Conservation (phyloP, 2,888 invertebrate species). For the Leucoma salicis region DNA sequence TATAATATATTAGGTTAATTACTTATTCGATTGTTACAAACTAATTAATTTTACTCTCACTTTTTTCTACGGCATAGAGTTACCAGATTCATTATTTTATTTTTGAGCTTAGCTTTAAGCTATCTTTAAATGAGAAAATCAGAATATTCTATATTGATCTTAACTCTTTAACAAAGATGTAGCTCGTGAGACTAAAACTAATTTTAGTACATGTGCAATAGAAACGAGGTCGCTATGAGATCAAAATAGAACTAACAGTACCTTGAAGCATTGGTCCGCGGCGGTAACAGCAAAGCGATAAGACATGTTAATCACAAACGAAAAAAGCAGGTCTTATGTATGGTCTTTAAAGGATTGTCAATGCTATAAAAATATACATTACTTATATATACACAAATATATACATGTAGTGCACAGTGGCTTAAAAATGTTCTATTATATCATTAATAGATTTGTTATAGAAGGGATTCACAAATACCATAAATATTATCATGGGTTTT, state of each 20-base stretch:
- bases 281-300: constrained; percentile 76
- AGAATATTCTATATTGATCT: neutral
- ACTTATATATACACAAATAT: neutral
- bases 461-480: neutral
- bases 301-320: constrained; percentile 76
- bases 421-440: neutral
- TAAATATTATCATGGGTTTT: neutral
- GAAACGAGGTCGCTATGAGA: constrained; percentile 37
- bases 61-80: no score
- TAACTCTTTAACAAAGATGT: neutral
- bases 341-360: constrained; percentile 50
- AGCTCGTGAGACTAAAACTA: constrained; percentile 62
- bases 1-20: neutral
- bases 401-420: neutral
- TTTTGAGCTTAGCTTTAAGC: no score
- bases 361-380: constrained; percentile 1
- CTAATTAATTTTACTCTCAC: neutral
- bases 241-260: constrained; percentile 58
- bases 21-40: neutral
- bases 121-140: no score
- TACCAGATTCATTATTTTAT: no score
- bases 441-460: neutral
- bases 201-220: constrained; percentile 33
- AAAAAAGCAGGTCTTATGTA: constrained; percentile 61
- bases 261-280: constrained; percentile 77